These are phyloP conservation scores for Mactromeris polynyma DNA, from an alignment of 2,888 invertebrate genomes.

Conservation along the genomic window DNA sequence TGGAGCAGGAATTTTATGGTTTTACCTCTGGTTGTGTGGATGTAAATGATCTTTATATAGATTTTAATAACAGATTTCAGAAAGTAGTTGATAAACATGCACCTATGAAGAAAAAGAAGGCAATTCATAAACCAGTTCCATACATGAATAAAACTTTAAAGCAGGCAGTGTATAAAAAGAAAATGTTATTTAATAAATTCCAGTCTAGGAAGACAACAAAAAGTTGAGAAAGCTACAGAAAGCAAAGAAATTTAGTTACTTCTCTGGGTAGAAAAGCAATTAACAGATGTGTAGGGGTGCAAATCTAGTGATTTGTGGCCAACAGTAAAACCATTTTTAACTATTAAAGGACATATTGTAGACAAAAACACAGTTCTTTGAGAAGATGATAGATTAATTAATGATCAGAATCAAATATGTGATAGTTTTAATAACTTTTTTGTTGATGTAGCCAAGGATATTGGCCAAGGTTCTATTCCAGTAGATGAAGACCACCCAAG, in stretches of 20 bases:
- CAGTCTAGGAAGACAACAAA: constrained; percentile 29
- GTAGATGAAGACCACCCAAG: constrained; percentile 35
- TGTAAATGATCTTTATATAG: background rate
- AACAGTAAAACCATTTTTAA: constrained; percentile 53
- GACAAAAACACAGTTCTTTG: constrained; percentile 25
- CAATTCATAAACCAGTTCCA: constrained; percentile 16
- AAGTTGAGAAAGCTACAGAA: constrained; percentile 39
- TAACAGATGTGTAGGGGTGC: constrained; percentile 43
- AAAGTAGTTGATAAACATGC: constrained; percentile 27
- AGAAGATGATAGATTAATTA: constrained; percentile 21
- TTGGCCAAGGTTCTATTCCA: constrained; percentile 19
- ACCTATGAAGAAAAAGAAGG: constrained; percentile 19
- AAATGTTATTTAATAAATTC: constrained; percentile 38
- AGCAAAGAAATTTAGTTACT: constrained; percentile 44
- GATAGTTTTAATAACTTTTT: constrained; percentile 9
- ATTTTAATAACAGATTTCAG: constrained; percentile 2
- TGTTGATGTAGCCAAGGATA: constrained; percentile 32
- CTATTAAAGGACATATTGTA: constrained; percentile 19
- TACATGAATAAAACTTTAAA: constrained; percentile 44
- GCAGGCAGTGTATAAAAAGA: constrained; percentile 49
- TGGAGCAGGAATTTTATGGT: background rate
- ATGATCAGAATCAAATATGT: background rate
- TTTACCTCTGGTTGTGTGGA: background rate
- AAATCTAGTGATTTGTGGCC: constrained; percentile 35
- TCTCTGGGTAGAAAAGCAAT: constrained; percentile 36